Base-by-base conservation (phyloP, 30 jellyfish, hydroid and myxozoan species). In the Hydra vulgaris region DNA sequence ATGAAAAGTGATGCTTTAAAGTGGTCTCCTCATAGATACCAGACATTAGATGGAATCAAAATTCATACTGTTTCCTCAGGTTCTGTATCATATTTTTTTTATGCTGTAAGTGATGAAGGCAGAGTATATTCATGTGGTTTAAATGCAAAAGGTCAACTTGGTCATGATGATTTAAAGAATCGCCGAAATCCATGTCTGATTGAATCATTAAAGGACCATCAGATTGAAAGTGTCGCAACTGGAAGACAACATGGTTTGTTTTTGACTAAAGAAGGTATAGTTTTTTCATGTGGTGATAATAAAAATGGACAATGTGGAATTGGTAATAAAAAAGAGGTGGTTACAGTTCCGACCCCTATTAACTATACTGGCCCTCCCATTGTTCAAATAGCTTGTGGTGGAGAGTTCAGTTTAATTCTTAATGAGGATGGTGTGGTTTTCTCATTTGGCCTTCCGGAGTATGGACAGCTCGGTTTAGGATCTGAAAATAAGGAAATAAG, bases 201-300 rank as follows among this genome's bases (percentile, higher is more conserved):
- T 8, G 83, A 67, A 70, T 67, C 80, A 15, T 70, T 80, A n/a
- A 21, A 7, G 25, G 87, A 79, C 18, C 26, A 80, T 66, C 23
- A 67, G 4, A 27, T 80, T 68, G 83, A 56, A 15, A 74, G 66
- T 70, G 81, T 80, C 23, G 87, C 87, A 1, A 66, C 87, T 66
- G 87, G 87, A 0, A 67, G 85, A 15, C 83, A 66, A 22, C 87
- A 80, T 70, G 72, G 84, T n/a, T 53, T 80, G 3, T 23, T 80
- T 19, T 80, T 80, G 70, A 80, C 87, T 21, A 84, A 80, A 19
- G 68, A 27, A 20, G 87, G 87, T 12, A n/a, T 27, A 23, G 87
- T 80, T 16, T 80, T 66, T 80, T 82, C 87, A 21, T 80, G 83
- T 66, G 87, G 87, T 68, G 87, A 80, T 70, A 80, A 80, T 80